Conservation (phyloP, 2,113 vertebrate species). For the Bolborhynchus lineola region DNA sequence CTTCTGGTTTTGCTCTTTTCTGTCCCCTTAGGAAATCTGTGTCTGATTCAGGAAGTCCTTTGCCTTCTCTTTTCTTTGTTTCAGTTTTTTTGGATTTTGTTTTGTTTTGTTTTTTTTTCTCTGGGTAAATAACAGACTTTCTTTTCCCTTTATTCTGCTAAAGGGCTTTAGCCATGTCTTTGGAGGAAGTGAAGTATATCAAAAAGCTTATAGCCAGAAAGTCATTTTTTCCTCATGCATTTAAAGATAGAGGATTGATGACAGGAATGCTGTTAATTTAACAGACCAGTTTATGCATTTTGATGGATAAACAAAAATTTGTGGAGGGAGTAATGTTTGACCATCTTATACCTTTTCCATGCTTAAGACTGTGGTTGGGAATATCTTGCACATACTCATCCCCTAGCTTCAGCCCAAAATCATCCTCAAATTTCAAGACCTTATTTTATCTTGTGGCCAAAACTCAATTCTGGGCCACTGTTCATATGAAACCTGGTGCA, state of each 20-base stretch:
- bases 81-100: not conserved
- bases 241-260: not conserved
- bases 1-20: slow-evolving; percentile 7
- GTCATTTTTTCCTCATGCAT: not conserved
- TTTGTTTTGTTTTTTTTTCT: not conserved
- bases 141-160: not conserved
- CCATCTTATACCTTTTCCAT: not conserved
- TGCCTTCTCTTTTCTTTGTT: not conserved
- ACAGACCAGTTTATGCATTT: not conserved
- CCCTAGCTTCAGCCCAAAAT: not conserved
- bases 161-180: not conserved
- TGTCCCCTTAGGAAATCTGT: not conserved
- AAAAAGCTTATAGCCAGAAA: not conserved
- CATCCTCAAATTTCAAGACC: not conserved
- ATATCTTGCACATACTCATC: not conserved
- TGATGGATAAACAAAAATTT: not conserved
- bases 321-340: not conserved
- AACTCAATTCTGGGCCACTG: not conserved
- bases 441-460: not conserved
- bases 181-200: slow-evolving; percentile 9
- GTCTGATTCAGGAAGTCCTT: slow-evolving; percentile 26
- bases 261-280: not conserved
- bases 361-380: not conserved
- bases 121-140: slow-evolving; percentile 14
- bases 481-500: not conserved